These are phyloP conservation scores for Silvanus unidentatus DNA, from an alignment of 2,888 invertebrate species.

Conservation along the genomic window DNA sequence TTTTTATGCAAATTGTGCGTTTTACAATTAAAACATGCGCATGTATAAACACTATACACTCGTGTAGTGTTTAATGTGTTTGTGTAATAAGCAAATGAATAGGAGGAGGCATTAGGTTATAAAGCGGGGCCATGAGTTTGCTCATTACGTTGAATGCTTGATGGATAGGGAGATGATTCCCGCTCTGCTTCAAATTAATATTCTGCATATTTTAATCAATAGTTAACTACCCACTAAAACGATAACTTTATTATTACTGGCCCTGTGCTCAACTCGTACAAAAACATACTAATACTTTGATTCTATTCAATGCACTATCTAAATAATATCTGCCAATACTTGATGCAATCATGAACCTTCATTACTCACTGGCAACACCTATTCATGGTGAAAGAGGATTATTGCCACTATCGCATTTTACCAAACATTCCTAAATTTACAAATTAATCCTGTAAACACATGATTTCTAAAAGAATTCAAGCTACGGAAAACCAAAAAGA, in stretches of 20 bases:
- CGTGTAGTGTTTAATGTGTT: no score
- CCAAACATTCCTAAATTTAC: no score
- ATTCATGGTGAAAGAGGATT: no score
- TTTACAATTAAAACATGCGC: conserved; percentile 17
- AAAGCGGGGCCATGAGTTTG: conserved; percentile 22
- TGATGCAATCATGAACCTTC: no score
- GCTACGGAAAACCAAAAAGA: no score
- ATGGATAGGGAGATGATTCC: not conserved
- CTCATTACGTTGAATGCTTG: not conserved
- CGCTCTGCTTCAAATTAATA: conserved; percentile 18
- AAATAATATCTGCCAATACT: no score
- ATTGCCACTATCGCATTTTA: no score
- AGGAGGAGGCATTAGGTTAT: conserved; percentile 20
- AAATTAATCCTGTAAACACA: no score
- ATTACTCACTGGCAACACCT: no score
- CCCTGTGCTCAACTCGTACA: conserved; percentile 22
- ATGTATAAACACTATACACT: conserved; percentile 16
- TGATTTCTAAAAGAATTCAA: no score
- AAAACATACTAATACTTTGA: not conserved
- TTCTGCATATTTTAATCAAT: conserved; percentile 25
- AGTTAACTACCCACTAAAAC: conserved; percentile 24
- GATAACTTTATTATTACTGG: conserved; percentile 27
- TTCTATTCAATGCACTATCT: no score
- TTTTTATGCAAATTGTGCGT: conserved; percentile 14
- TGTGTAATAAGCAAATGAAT: conserved; percentile 18